Evolutionary conservation across 2,797 vertebrate species (phyloP).

Genomic region (Phrynocephalus vlangalii): DNA sequence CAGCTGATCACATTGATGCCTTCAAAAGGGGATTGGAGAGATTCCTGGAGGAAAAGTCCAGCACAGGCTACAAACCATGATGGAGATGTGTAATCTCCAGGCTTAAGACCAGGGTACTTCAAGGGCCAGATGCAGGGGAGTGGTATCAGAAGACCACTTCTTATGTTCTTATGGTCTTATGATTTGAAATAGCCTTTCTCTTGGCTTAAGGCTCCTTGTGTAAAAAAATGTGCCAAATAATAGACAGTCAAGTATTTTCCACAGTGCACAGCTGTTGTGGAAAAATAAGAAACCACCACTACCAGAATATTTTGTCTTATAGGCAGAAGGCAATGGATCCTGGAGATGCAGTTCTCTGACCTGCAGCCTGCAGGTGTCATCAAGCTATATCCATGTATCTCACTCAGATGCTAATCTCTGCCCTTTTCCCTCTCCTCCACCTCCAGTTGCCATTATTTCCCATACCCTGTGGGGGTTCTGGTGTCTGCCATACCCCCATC

Average conservation of each 20-base stretch:
- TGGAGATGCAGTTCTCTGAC: background rate
- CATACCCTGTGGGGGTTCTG: background rate
- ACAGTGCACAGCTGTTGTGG: background rate
- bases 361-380: background rate
- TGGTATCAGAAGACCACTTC: too few species aligned
- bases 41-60: too few species aligned
- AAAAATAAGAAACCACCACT: background rate
- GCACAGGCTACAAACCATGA: too few species aligned
- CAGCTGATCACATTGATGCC: background rate
- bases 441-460: background rate
- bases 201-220: background rate
- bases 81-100: too few species aligned
- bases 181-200: background rate
- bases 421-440: background rate
- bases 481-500: background rate
- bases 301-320: background rate
- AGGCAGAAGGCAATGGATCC: background rate
- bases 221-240: background rate
- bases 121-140: too few species aligned
- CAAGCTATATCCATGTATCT: background rate
- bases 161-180: too few species aligned
- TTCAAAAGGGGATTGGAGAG: too few species aligned
- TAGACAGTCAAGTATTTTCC: background rate
- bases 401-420: background rate
- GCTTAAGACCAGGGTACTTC: too few species aligned